These are phyloP conservation scores for Maccullochella peelii DNA, from an alignment of 2,113 vertebrate genomes.

Conservation along the genomic window DNA sequence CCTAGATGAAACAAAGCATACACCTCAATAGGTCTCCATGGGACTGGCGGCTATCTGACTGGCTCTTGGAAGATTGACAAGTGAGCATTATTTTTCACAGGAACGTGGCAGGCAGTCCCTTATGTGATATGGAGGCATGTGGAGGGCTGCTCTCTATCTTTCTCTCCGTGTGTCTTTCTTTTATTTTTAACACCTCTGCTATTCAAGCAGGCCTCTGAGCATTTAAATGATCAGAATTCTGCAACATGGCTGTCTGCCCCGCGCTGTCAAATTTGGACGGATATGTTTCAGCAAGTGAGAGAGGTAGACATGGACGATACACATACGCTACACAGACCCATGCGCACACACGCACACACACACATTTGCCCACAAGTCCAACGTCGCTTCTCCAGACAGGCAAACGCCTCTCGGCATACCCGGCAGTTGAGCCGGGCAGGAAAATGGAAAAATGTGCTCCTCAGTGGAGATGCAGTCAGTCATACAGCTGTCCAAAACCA, in stretches of 20 bases:
- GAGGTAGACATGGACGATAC: constrained; percentile 74
- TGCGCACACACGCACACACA: constrained; percentile 23
- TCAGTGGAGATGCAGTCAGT: constrained; percentile 82
- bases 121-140: constrained; percentile 77
- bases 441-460: constrained; percentile 81
- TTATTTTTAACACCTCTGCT: constrained; percentile 75
- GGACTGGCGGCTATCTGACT: constrained; percentile 78
- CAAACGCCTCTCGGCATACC: constrained; percentile 73
- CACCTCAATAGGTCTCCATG: constrained; percentile 81
- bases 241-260: constrained; percentile 81
- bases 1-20: constrained; percentile 82
- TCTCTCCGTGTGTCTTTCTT: constrained; percentile 59
- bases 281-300: constrained; percentile 82
- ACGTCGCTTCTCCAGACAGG: constrained; percentile 77
- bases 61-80: constrained; percentile 82
- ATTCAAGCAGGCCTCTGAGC: constrained; percentile 78
- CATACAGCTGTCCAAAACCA: constrained; percentile 80
- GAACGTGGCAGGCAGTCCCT: constrained; percentile 81
- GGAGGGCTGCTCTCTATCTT: constrained; percentile 74
- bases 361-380: constrained; percentile 66
- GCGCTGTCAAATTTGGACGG: constrained; percentile 83
- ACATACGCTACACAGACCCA: constrained; percentile 58
- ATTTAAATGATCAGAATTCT: constrained; percentile 84
- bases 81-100: constrained; percentile 83
- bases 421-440: constrained; percentile 72